Percentiles rank a stretch among this genome's conserved stretches.
Evolutionary conservation across 1,140 invertebrate species (phyloP).

Genomic region (Papilio xuthus): DNA sequence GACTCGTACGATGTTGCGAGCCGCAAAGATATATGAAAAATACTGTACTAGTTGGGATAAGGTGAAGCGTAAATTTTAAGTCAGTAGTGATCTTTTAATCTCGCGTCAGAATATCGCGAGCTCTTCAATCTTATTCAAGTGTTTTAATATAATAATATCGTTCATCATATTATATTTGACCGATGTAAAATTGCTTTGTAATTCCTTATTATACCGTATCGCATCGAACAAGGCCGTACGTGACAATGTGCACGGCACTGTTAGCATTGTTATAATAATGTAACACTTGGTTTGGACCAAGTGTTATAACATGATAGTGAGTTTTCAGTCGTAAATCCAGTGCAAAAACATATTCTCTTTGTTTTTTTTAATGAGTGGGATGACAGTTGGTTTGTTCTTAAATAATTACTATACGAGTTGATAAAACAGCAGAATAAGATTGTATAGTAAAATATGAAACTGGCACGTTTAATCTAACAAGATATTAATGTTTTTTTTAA

Average conservation of each 20-base stretch:
- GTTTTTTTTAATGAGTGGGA: too few relatives aligned
- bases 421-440: neutral
- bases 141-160: neutral
- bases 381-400: neutral
- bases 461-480: neutral
- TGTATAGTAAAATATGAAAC: neutral
- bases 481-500: neutral
- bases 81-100: too few relatives aligned
- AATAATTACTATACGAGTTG: neutral
- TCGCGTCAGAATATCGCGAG: too few relatives aligned
- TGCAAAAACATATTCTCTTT: neutral
- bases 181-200: neutral
- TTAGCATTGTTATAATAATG: neutral
- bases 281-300: too few relatives aligned
- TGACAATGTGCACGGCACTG: slow-evolving; percentile 7
- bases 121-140: neutral
- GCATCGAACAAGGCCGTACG: neutral
- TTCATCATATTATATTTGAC: neutral
- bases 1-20: too few relatives aligned
- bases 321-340: neutral
- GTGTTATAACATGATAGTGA: neutral
- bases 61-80: too few relatives aligned
- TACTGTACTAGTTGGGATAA: too few relatives aligned
- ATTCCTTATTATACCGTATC: neutral
- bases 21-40: too few relatives aligned